phyloP scores from a whole-genome alignment of 2,888 invertebrate genomes.

The Tenthredo distinguenda region DNA sequence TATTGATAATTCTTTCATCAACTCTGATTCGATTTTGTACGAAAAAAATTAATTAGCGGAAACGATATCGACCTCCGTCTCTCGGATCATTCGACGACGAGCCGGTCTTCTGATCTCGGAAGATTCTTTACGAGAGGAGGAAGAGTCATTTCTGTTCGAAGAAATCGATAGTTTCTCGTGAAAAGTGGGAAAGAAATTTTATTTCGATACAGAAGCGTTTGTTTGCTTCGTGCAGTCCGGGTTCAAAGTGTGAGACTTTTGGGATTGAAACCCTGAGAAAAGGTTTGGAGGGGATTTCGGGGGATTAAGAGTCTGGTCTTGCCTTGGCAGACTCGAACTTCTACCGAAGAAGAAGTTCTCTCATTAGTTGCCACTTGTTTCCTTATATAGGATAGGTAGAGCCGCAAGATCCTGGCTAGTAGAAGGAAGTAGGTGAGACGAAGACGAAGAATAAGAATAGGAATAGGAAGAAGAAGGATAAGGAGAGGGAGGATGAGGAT shows the following conservation, averaged over 20 bases:
- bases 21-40: too few relatives aligned
- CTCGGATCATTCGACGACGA: too few relatives aligned
- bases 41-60: too few relatives aligned
- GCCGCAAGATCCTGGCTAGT: background rate
- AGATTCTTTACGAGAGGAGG: too few relatives aligned
- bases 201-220: background rate
- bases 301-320: slow-evolving; percentile 54
- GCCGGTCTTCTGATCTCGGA: too few relatives aligned
- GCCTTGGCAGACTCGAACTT: slow-evolving; percentile 23
- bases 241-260: slow-evolving; percentile 1
- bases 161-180: too few relatives aligned
- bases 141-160: too few relatives aligned
- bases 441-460: background rate
- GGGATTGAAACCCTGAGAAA: slow-evolving; percentile 43
- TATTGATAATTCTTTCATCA: background rate
- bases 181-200: background rate
- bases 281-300: slow-evolving; percentile 33
- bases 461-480: background rate
- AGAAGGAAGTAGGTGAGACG: background rate
- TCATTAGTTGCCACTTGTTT: slow-evolving; percentile 55
- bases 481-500: background rate
- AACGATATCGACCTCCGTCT: too few relatives aligned
- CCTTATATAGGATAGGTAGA: slow-evolving; percentile 26
- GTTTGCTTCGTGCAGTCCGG: background rate
- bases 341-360: slow-evolving; percentile 51